Conservation (phyloP, 2,888 invertebrate species). For the Noctua janthina region DNA sequence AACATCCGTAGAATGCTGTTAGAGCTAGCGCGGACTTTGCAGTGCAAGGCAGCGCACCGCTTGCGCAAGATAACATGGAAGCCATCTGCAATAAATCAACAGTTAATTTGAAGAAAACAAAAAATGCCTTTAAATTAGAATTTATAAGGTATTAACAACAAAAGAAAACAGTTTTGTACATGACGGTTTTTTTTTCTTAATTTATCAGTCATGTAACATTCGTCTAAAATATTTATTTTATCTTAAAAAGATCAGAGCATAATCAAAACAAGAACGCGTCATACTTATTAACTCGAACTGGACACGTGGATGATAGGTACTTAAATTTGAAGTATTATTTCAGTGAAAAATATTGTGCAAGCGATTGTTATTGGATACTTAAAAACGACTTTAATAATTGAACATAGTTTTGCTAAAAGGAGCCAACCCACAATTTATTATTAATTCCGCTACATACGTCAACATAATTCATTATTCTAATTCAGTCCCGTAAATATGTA, state of each 20-base stretch:
- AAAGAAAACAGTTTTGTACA: neutral
- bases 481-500: neutral
- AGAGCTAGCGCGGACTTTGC: neutral
- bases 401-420: neutral
- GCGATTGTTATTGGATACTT: neutral
- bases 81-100: too few species aligned
- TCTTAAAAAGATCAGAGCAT: conserved; percentile 1
- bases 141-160: neutral
- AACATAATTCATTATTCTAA: neutral
- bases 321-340: neutral
- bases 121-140: too few species aligned
- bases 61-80: neutral
- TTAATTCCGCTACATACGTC: neutral
- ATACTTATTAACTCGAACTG: neutral
- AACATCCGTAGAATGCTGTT: neutral
- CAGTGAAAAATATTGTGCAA: neutral
- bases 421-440: neutral
- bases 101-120: neutral
- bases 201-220: neutral
- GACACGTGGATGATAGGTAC: neutral
- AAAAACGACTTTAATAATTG: neutral
- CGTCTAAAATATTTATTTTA: neutral
- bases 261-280: conserved; percentile 19
- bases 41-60: too few species aligned
- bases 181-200: neutral